Evolutionary conservation across 2,797 vertebrate species (phyloP).

Genomic region (Pipistrellus pipistrellus): DNA sequence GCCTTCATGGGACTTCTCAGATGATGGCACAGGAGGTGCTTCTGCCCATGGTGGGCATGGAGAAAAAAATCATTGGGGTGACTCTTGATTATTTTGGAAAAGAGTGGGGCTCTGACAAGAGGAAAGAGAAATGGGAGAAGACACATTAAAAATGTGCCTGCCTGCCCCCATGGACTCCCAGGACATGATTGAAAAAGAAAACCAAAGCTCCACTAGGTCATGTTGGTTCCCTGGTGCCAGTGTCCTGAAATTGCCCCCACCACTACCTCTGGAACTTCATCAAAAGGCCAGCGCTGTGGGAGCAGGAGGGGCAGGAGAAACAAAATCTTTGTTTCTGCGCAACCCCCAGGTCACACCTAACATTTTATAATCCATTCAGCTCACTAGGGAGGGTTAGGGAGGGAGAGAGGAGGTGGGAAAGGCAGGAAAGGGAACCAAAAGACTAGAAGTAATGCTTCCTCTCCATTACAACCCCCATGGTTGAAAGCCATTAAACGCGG

Average conservation of each 20-base stretch:
- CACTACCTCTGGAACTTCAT: neutral
- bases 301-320: neutral
- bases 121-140: slow-evolving; percentile 6
- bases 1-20: neutral
- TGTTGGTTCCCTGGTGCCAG: neutral
- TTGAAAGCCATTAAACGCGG: slow-evolving; percentile 69
- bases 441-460: slow-evolving; percentile 74
- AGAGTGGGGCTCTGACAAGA: neutral
- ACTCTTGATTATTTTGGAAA: neutral
- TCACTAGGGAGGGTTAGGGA: slow-evolving; percentile 15
- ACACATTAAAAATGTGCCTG: neutral
- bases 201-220: neutral
- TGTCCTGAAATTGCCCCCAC: slow-evolving; percentile 35
- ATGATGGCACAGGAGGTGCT: accelerated
- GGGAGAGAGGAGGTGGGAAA: neutral
- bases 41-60: neutral
- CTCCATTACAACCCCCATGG: slow-evolving; percentile 36
- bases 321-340: slow-evolving; percentile 16
- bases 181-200: neutral
- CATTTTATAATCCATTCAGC: slow-evolving; percentile 66
- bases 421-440: slow-evolving; percentile 56
- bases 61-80: neutral
- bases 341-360: slow-evolving; percentile 51
- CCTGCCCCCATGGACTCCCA: neutral
- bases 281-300: neutral